Base-by-base conservation (phyloP, 2,797 vertebrate genomes). In the Acestrorhynchus altus region DNA sequence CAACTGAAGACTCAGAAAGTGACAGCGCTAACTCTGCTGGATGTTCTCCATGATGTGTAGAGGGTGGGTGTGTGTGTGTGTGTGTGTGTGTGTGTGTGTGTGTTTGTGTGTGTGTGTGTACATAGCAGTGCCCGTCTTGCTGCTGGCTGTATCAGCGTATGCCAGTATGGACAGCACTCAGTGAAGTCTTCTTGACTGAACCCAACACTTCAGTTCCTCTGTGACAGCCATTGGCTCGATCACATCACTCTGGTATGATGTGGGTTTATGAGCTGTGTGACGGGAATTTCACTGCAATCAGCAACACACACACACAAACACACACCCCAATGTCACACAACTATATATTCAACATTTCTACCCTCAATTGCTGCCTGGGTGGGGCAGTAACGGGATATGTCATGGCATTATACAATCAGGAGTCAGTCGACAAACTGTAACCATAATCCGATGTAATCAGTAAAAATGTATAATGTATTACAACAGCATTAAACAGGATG, bases 151-250 rank as follows among this genome's bases (percentile, higher is more conserved):
- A 6, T 15, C 5, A 63, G 59, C 59, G 8, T 40, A 31, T 39
- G 16, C 59, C 31, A 40, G n/a, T 40, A 11, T 6, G 16, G 18
- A 63, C 2, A 16, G 20, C 18, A 20, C 39, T 15, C 61, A 66
- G 35, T 44, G 10, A 24, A 70, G 31, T 44, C 47, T 40, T n/a
- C 57, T 52, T 78, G 60, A 35, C 47, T 72, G 49, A 5, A 26
- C 28, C 18, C 31, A 46, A 59, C 26, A 39, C 22, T 40, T 16
- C 26, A 67, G 42, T 28, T 13, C 24, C 16, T 13, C 77, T 54
- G 31, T 79, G 52, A 74, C 54, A 44, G 52, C n/a, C 46, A 69
- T 42, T 39, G 66, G 68, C 44, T 22, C 16, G 28, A 72, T 65
- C n/a, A 56, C 60, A 35, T 72, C 10, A 49, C 26, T 24, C 40